Base-by-base conservation (phyloP, 37 sponge, comb jelly and placozoan species). In the Halisarca cf. caerulea region DNA sequence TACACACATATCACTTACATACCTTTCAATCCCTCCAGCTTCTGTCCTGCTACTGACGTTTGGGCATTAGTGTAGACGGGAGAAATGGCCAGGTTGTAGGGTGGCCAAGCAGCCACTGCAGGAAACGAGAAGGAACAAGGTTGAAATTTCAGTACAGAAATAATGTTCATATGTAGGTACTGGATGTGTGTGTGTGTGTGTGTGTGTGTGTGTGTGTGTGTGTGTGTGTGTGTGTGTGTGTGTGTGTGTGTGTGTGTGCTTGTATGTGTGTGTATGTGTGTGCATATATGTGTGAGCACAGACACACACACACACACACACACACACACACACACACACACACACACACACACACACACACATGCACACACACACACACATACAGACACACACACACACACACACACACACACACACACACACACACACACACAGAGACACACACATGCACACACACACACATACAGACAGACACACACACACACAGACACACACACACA, bases 131-230 rank as follows among this genome's bases (percentile, higher is more conserved):
- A 55, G 17, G 57, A 55, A 17, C 57, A 20, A 17, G 11, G 57
- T 55, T 17, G 17, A 55, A 20, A 20, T 55, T 17, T 20, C 11
- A 55, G 57, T 55, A 11, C 15, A 23, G 64, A 23, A 30, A 7
- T 28, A n/a, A 62, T 62, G 64, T 37, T 35, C 23, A 35, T 51
- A 82, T 25, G 40, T 61, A 82, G 20, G 81, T 57, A 25, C 9
- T 2, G 34, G 25, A 28, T 57, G 86, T 85, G 86, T 85, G 86
- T 77, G 79, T 59, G 66, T 36, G 86, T 85, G 86, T 62, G 79
- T 85, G 86, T 59, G 86, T 85, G 86, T 62, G 86, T 86, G 86
- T 80, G 80, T 86, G 70, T 42, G 70, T 57, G 80, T 68, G 81
- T n/a, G 70, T 17, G 25, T 55, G 51, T 6, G 45, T 75, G 47